Percentiles rank a stretch among this genome's conserved stretches.
phyloP scores from a whole-genome alignment of 92 coral and sea anemone genomes.

The Porites lobata region DNA sequence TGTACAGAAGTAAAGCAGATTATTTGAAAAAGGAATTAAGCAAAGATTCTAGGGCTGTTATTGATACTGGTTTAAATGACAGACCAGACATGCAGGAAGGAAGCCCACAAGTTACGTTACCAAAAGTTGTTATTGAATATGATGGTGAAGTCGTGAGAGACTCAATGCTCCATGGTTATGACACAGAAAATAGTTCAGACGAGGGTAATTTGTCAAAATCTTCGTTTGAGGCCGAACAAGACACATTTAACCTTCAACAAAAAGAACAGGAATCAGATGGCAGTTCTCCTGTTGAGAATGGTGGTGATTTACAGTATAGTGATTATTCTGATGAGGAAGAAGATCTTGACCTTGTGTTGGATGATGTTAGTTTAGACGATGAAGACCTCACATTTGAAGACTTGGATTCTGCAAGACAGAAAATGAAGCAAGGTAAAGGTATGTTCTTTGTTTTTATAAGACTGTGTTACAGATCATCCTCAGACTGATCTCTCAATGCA shows the following conservation, averaged over 20 bases:
- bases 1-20: background rate
- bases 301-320: background rate
- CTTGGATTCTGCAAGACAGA: conserved; percentile 24
- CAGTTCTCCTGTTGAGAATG: conserved; percentile 5
- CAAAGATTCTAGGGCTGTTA: background rate
- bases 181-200: conserved; percentile 22
- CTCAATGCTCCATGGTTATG: conserved; percentile 33
- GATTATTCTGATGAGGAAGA: conserved; percentile 25
- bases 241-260: background rate
- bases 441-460: background rate
- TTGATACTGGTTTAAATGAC: background rate
- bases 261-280: conserved; percentile 12
- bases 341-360: conserved; percentile 17
- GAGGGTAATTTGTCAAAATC: conserved; percentile 4
- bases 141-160: conserved; percentile 57
- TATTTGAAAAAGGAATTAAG: background rate
- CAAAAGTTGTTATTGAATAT: conserved; percentile 62
- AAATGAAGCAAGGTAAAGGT: conserved; percentile 24
- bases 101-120: conserved; percentile 19
- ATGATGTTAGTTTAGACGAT: conserved; percentile 11
- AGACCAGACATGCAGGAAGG: background rate
- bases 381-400: conserved; percentile 41
- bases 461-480: background rate
- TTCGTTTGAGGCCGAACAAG: background rate
- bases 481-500: background rate